Evolutionary conservation across 2,797 vertebrate genomes (phyloP).

Genomic region (Squalus acanthias): DNA sequence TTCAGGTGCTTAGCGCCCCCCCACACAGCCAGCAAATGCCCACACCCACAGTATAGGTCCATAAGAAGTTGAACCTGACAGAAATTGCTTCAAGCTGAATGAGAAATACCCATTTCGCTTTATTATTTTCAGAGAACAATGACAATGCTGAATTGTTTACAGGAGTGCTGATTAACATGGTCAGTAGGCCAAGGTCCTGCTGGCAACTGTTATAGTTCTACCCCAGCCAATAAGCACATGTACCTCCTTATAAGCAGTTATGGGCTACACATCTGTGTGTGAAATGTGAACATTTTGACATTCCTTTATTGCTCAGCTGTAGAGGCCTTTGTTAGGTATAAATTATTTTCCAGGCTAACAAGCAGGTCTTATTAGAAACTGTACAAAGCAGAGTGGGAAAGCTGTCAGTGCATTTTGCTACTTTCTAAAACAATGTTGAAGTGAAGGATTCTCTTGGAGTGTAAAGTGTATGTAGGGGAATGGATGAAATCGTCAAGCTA

Average conservation of each 20-base stretch:
- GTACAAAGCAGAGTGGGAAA: conserved; percentile 49
- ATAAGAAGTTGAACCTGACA: conserved; percentile 65
- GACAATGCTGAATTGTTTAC: conserved; percentile 73
- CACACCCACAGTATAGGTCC: conserved; percentile 54
- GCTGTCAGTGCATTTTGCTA: neutral
- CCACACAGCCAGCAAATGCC: conserved; percentile 62
- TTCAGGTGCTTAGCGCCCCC: conserved; percentile 61
- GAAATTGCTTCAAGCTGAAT: conserved; percentile 76
- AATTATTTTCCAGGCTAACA: conserved; percentile 82
- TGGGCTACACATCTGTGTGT: conserved; percentile 91
- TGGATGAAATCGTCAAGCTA: neutral
- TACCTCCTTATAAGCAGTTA: conserved; percentile 72
- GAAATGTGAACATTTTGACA: conserved; percentile 93
- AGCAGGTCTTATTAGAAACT: conserved; percentile 63
- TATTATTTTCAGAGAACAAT: conserved; percentile 77
- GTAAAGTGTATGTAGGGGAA: neutral
- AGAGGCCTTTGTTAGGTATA: conserved; percentile 80
- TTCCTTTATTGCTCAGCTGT: conserved; percentile 79
- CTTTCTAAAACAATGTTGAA: neutral
- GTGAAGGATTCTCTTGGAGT: neutral
- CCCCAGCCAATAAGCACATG: conserved; percentile 55
- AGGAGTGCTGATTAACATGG: conserved; percentile 68
- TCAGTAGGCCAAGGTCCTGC: conserved; percentile 60
- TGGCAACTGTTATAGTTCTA: conserved; percentile 54
- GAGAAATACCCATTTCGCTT: conserved; percentile 73